These are phyloP conservation scores for Cebidichthys violaceus DNA, from an alignment of 2,113 vertebrate species.

Conservation along the genomic window DNA sequence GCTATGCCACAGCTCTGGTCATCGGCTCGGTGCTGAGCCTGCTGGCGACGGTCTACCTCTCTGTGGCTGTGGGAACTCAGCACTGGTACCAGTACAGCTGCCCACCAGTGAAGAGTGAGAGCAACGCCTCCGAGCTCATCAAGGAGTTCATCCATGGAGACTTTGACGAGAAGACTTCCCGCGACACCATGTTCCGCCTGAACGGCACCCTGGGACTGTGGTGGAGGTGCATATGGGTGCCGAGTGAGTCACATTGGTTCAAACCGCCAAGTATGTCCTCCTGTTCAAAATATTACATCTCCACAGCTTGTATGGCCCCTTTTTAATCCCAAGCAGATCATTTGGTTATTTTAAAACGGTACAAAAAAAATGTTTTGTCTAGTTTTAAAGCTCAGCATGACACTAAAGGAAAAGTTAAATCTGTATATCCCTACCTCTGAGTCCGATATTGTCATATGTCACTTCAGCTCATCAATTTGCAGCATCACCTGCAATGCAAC, in stretches of 20 bases:
- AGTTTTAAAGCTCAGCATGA: background rate
- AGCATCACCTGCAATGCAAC: background rate
- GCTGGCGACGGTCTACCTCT: slow-evolving; percentile 95
- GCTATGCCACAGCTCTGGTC: slow-evolving; percentile 95
- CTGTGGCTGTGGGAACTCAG: slow-evolving; percentile 93
- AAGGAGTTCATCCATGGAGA: slow-evolving; percentile 83
- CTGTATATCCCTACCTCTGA: background rate
- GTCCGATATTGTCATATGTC: background rate
- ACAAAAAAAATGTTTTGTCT: background rate
- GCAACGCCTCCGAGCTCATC: slow-evolving; percentile 81
- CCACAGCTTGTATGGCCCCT: background rate
- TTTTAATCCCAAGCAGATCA: background rate
- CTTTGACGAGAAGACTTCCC: slow-evolving; percentile 86
- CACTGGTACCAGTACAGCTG: slow-evolving; percentile 96
- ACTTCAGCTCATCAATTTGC: too few relatives aligned
- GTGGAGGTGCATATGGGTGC: slow-evolving; percentile 91
- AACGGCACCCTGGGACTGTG: slow-evolving; percentile 93
- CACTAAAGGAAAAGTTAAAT: background rate
- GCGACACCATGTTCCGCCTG: slow-evolving; percentile 84
- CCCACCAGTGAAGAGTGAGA: slow-evolving; percentile 79
- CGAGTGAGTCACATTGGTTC: slow-evolving; percentile 82
- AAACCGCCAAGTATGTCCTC: slow-evolving; percentile 84
- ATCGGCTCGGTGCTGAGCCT: slow-evolving; percentile 96
- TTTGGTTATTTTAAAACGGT: background rate
- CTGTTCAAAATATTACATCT: background rate